Evolutionary conservation across 2,888 invertebrate species (phyloP).

Genomic region (Pristionchus maxplancki): DNA sequence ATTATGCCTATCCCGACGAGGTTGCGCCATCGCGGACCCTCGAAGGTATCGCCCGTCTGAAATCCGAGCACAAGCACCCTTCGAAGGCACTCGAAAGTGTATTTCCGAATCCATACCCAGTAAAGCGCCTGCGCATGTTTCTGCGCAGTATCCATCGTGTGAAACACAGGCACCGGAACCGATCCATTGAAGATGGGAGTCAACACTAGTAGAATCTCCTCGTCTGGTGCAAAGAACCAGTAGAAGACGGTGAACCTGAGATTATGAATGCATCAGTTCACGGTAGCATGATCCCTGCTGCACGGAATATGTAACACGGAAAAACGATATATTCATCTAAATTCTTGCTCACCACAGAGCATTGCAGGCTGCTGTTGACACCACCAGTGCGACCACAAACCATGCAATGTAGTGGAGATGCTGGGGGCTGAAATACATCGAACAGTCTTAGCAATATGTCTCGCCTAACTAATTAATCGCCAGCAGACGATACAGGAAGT

Average conservation of each 20-base stretch:
- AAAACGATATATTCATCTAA: neutral
- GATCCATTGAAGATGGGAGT: neutral
- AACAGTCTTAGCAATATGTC: too few relatives aligned
- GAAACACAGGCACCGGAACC: neutral
- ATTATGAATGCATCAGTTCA: too few relatives aligned
- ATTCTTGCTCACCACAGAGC: neutral
- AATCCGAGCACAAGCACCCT: neutral
- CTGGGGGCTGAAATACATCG: neutral
- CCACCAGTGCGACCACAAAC: neutral
- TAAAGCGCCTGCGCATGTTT: neutral
- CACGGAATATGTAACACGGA: too few relatives aligned
- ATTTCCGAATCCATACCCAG: neutral
- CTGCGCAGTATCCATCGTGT: neutral
- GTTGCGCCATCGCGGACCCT: neutral
- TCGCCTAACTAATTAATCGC: neutral
- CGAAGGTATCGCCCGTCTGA: neutral
- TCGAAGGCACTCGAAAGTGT: neutral
- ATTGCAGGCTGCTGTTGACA: neutral
- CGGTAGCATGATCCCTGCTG: too few relatives aligned
- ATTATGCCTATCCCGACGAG: neutral
- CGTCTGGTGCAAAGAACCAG: neutral
- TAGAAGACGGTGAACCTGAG: neutral
- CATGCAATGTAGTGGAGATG: neutral
- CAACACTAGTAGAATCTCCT: neutral
- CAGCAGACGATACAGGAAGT: neutral